Conservation (phyloP, 2,888 invertebrate genomes). For the Tenthredo scrophulariae region DNA sequence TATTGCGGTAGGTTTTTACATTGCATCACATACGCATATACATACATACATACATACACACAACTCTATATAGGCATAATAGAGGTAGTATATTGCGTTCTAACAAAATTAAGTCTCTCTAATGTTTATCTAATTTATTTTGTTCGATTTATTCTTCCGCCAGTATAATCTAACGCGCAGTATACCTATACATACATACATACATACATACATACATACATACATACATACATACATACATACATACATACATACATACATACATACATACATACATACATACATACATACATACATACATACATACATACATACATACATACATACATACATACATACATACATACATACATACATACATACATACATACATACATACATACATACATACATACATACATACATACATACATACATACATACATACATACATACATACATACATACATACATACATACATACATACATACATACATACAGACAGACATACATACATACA, state of each 20-base stretch:
- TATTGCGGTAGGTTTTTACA: constrained; percentile 25
- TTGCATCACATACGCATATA: not conserved
- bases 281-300: not conserved
- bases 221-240: not conserved
- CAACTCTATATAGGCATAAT: not conserved
- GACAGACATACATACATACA: not conserved
- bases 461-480: not conserved
- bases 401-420: not conserved
- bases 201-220: not conserved
- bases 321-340: not conserved
- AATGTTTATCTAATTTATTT: constrained; percentile 4
- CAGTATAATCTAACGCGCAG: not conserved
- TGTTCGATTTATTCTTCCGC: not conserved
- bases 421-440: not conserved
- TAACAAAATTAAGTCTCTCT: not conserved
- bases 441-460: not conserved
- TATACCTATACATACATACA: not conserved
- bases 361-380: not conserved
- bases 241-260: not conserved
- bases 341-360: not conserved
- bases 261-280: not conserved
- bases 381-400: not conserved
- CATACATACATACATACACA: not conserved
- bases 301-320: not conserved
- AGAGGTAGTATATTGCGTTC: constrained; percentile 17